A percentile compares a stretch with the other conserved stretches of the same genome.
phyloP scores from a whole-genome alignment of 2,888 invertebrate species.

The Philaethria dido region DNA sequence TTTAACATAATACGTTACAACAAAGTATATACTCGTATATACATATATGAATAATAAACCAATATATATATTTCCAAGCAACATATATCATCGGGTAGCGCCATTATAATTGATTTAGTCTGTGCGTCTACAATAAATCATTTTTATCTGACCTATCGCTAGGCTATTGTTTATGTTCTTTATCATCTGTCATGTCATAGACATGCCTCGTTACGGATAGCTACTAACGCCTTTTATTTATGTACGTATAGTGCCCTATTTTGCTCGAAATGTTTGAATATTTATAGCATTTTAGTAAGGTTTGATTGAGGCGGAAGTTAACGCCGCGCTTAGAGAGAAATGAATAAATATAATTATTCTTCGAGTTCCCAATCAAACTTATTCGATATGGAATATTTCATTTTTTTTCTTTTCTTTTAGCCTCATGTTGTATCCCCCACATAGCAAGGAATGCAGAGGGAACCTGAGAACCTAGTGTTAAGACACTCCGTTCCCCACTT shows the following conservation, averaged over 20 bases:
- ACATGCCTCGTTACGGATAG: constrained; percentile 50
- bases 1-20: too few species aligned
- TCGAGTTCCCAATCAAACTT: too few species aligned
- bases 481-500: too few species aligned
- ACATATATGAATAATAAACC: background rate
- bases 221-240: constrained; percentile 46
- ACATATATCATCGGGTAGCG: constrained; percentile 15
- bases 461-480: too few species aligned
- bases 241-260: constrained; percentile 20
- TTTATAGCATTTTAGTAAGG: constrained; percentile 4
- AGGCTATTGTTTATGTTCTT: constrained; percentile 70
- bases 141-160: constrained; percentile 68
- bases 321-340: too few species aligned
- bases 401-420: too few species aligned
- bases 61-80: background rate
- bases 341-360: too few species aligned
- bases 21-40: background rate
- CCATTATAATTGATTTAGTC: constrained; percentile 68
- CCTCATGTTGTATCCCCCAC: too few species aligned
- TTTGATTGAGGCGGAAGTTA: too few species aligned
- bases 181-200: constrained; percentile 67
- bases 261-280: constrained; percentile 11
- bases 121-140: constrained; percentile 67
- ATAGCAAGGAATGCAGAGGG: too few species aligned
- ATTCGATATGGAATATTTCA: too few species aligned